phyloP scores from a whole-genome alignment of 2,797 vertebrate species.

The Gorsachius magnificus region DNA sequence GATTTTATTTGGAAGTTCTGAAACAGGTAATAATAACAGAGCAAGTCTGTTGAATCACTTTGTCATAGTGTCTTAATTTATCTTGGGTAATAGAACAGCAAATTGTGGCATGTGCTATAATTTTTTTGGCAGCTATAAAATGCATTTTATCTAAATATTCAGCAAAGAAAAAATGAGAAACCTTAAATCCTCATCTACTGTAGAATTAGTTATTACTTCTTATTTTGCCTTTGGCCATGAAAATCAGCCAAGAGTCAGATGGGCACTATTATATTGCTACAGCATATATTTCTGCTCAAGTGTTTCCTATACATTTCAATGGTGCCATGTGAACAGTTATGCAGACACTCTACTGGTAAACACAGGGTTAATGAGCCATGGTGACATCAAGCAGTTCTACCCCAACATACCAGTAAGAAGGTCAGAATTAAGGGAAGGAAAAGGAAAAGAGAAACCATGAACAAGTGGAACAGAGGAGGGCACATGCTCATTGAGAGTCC shows the following conservation, averaged over 20 bases:
- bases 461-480: not conserved
- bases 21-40: constrained; percentile 53
- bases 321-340: not conserved
- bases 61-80: constrained; percentile 63
- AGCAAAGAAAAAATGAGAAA: constrained; percentile 41
- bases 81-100: constrained; percentile 60
- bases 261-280: not conserved
- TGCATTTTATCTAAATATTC: constrained; percentile 52
- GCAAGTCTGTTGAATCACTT: constrained; percentile 50
- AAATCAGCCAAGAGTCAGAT: not conserved
- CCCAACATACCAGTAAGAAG: not conserved
- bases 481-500: not conserved
- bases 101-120: constrained; percentile 32
- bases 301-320: not conserved
- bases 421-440: not conserved
- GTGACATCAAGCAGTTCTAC: not conserved
- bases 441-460: not conserved
- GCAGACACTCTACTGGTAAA: not conserved
- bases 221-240: constrained; percentile 22
- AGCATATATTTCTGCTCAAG: not conserved
- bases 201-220: constrained; percentile 30
- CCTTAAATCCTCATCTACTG: constrained; percentile 42
- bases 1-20: constrained; percentile 62
- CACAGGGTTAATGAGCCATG: not conserved
- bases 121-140: constrained; percentile 46